Base-by-base conservation (phyloP, 2,113 vertebrate species). In the Grammomys surdaster region DNA sequence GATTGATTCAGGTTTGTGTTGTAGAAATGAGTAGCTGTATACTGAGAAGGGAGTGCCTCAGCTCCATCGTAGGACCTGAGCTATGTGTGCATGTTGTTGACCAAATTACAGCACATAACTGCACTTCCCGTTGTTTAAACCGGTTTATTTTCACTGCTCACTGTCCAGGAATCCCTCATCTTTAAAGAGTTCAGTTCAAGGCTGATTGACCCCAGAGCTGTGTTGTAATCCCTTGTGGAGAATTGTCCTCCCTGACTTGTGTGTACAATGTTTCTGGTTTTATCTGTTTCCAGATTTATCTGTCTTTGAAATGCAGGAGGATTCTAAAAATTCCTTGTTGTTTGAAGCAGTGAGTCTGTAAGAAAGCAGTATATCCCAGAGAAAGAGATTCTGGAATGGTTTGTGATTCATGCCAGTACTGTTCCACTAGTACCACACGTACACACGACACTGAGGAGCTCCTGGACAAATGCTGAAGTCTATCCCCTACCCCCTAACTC, bases 161-260 rank as follows among this genome's bases (percentile, higher is more conserved):
- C 22, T 86, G 16, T 36, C 48, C 13, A 26, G 20, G 20, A 81
- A 73, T 54, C 11, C 6, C 14, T 80, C 28, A 8, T 22, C 3
- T 89, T 70, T 89, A n/a, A 78, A 63, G 36, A 88, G 24, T 89
- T 88, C n/a, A 48, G 36, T n/a, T 87, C 40, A 56, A 90, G 48
- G 14, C n/a, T 81, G 46, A n/a, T 1, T 7, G 65, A 63, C 67
- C 72, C 40, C 56, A 60, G 20, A 46, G 46, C 76, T 82, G 20
- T 48, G 6, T 86, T 92, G 26, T 36, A 92, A 51, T 86, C 22
- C 19, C 51, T 67, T 80, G 40, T 1, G 40, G 22, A 43, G 28
- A 96, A 75, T 14, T 3, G 5, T 26, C 19, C 6, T 1, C 1
- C 8, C 36, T 22, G 33, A 5, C 6, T 9, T 20, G 46, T 33